phyloP scores from a whole-genome alignment of 2,113 vertebrate genomes.

The Alosa alosa region DNA sequence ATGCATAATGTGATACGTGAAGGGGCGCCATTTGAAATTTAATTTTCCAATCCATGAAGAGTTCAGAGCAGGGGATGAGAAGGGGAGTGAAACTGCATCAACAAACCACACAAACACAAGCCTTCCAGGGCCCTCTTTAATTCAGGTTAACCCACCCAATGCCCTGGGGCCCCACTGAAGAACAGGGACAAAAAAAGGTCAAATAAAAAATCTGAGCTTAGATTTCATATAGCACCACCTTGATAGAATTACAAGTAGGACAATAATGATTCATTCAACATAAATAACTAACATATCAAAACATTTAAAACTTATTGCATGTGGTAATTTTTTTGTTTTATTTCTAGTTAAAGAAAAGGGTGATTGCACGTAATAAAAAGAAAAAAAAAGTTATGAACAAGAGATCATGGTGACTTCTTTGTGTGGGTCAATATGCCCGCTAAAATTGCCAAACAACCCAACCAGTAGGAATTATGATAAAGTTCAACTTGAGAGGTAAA shows the following conservation, averaged over 20 bases:
- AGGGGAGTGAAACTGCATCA: neutral
- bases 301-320: neutral
- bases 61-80: neutral
- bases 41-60: neutral
- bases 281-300: conserved; percentile 20
- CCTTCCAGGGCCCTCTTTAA: neutral
- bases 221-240: neutral
- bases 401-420: neutral
- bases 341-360: conserved; percentile 24
- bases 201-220: neutral
- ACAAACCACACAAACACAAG: conserved; percentile 3
- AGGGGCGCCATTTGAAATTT: neutral
- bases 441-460: conserved; percentile 28
- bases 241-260: neutral
- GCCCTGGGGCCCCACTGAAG: neutral
- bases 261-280: neutral
- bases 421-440: neutral
- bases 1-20: conserved; percentile 18
- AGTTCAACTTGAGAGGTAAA: conserved; percentile 20
- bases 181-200: neutral
- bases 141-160: neutral
- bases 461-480: conserved; percentile 37
- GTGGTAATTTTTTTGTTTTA: neutral
- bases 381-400: conserved; percentile 16
- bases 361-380: conserved; percentile 33